A percentile compares a stretch with the other conserved stretches of the same genome.
Conservation (phyloP, 2,113 vertebrate genomes). For the Nycticorax nycticorax region DNA sequence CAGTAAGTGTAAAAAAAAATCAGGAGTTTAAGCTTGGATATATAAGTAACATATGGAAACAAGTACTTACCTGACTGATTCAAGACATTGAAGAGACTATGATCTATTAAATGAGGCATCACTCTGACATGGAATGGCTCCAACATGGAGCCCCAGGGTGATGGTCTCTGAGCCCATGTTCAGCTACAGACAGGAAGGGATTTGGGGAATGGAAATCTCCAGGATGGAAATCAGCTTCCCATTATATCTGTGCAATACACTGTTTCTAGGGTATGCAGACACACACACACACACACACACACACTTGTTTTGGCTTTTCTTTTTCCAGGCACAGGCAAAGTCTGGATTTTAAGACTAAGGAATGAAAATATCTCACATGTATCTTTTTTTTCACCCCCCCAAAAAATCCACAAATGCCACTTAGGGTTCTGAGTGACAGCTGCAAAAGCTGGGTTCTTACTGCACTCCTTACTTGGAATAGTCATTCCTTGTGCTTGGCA, state of each 20-base stretch:
- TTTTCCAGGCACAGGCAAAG: neutral
- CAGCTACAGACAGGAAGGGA: neutral
- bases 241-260: neutral
- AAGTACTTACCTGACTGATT: neutral
- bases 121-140: neutral
- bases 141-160: neutral
- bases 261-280: neutral
- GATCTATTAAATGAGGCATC: neutral
- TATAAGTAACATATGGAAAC: neutral
- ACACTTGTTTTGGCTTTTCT: neutral
- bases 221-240: neutral
- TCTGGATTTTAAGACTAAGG: neutral
- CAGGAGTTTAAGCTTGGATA: neutral
- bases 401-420: neutral
- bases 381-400: fast-evolving
- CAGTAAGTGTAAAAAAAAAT: neutral
- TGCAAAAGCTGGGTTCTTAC: neutral
- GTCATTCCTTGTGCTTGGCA: neutral
- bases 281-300: neutral
- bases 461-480: neutral
- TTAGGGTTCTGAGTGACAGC: neutral
- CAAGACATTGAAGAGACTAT: neutral
- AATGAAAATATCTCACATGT: neutral
- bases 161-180: neutral
- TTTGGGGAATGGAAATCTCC: neutral